Conservation (phyloP, 2,797 vertebrate species). For the Sebastes trivittatus region DNA sequence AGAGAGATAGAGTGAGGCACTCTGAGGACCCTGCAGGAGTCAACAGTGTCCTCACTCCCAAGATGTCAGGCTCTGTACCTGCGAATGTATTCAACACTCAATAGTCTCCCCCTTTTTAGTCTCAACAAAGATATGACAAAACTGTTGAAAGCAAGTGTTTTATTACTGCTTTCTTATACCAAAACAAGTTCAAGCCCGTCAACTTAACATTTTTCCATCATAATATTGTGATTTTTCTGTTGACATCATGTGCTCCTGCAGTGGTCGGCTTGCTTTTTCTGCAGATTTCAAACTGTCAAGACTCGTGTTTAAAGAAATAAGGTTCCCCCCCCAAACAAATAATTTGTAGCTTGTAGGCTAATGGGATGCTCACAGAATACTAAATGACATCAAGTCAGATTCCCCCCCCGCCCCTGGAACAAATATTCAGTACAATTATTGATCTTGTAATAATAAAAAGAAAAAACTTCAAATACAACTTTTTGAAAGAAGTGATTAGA, state of each 20-base stretch:
- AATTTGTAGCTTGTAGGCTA: conserved; percentile 31
- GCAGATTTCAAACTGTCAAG: conserved; percentile 37
- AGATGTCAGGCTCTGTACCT: conserved; percentile 72
- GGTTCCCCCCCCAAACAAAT: conserved; percentile 27
- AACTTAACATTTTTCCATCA: conserved; percentile 55
- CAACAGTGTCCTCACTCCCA: conserved; percentile 74
- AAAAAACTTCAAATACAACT: conserved; percentile 62
- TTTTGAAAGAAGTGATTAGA: conserved; percentile 61
- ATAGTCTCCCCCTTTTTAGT: conserved; percentile 45
- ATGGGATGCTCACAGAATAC: conserved; percentile 63
- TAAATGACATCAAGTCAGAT: conserved; percentile 60
- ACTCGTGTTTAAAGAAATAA: conserved; percentile 40
- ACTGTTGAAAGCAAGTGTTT: conserved; percentile 57
- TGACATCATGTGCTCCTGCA: conserved; percentile 46
- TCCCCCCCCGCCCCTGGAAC: conserved; percentile 49
- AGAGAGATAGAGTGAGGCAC: conserved; percentile 80
- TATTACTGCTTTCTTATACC: conserved; percentile 52
- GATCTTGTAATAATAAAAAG: conserved; percentile 57
- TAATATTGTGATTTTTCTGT: conserved; percentile 41
- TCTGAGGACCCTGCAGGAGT: conserved; percentile 85
- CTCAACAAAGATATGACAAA: conserved; percentile 68
- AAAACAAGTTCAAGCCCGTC: conserved; percentile 60
- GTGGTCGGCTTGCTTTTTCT: conserved; percentile 22
- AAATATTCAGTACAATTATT: conserved; percentile 70
- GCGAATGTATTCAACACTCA: conserved; percentile 63